Evolutionary conservation across 1,140 invertebrate species (phyloP), one percentile per base, ranked within the genome.

Genomic region (Pomacea maculata): DNA sequence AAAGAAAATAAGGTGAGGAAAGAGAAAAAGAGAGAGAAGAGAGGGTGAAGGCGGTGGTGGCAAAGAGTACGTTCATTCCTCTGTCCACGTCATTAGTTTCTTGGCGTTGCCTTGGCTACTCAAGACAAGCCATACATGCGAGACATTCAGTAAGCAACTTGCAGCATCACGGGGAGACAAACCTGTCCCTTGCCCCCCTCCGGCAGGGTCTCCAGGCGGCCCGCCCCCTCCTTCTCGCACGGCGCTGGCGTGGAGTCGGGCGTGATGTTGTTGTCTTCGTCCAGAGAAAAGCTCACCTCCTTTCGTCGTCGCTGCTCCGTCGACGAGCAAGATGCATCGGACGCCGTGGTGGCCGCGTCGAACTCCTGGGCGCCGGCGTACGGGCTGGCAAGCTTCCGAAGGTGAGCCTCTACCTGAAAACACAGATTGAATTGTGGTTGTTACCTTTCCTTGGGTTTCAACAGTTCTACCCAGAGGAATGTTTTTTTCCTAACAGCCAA

Each of bases 261-360:
- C 29, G 80, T 80, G 45, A 82, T 78, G 25, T 85, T 84, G 55
- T 82, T 84, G 68, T 86, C 85, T 55, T 86, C 85, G 63, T 87
- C 86, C 74, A 88, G 57, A 0, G 86, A 86, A 64, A 88, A 87
- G 67, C 87, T 88, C 6, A 88, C 87, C 79, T 87, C 87, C 79
- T 88, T 88, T 71, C 76, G 34, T 54, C 76, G 63, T 19, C 76
- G 64, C 12, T 57, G 75, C 10, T 67, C 63, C 19, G 64, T 52
- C 15, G 76, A 78, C 64, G 76, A 54, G 21, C 63, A 63, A 14
- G 76, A 78, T 64, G 54, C 15, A 65, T 78, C 76, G 15, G 76
- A 68, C 4, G 25, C 76, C 14, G 76, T 52, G 64, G 61, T 67
- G 34, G 76, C 65, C 45, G 54, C 25, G 45, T 45, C 45, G 45